These are phyloP conservation scores for Coptotermes formosanus DNA, from an alignment of 1,140 invertebrate species.

Conservation along the genomic window DNA sequence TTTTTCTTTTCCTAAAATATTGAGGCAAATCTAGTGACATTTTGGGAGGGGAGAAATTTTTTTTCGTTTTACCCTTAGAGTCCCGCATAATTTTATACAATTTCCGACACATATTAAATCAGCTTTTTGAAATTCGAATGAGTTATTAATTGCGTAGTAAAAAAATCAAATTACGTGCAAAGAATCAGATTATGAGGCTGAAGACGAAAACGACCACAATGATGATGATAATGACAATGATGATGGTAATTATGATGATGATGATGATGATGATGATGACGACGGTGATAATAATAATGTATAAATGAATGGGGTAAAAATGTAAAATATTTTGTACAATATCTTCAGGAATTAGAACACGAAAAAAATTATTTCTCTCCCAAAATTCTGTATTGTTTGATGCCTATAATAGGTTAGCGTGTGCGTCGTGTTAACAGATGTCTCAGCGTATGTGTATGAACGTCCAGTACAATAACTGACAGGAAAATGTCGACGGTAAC, in stretches of 20 bases:
- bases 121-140: constrained; percentile 3
- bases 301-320: no score
- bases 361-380: no score
- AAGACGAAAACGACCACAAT: background rate
- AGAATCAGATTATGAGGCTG: background rate
- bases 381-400: no score
- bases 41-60: background rate
- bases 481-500: no score
- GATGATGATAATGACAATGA: background rate
- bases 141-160: background rate
- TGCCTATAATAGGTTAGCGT: no score
- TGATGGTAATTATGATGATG: no score
- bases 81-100: background rate
- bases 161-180: background rate
- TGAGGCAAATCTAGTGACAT: background rate
- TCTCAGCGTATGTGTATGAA: no score
- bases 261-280: background rate
- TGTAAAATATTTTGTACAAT: no score
- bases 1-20: background rate
- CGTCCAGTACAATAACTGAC: no score
- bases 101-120: background rate
- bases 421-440: no score
- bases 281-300: no score
- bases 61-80: background rate
- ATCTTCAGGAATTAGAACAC: no score